Evolutionary conservation across 2,113 vertebrate species (phyloP).

Genomic region (Leuciscus idus): DNA sequence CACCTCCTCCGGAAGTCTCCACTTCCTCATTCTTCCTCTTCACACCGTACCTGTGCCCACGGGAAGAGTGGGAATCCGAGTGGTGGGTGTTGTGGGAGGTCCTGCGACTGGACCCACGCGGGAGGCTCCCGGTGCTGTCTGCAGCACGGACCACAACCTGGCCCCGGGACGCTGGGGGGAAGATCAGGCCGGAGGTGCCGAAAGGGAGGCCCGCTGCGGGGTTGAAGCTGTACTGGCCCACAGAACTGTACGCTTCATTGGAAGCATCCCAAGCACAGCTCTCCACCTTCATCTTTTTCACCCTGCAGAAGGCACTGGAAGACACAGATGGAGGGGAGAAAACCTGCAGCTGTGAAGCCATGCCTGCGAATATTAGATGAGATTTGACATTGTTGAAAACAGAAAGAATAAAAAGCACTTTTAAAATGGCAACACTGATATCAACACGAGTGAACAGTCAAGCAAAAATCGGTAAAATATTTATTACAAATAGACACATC

Average conservation of each 20-base stretch:
- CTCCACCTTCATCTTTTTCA: conserved; percentile 99
- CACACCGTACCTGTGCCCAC: conserved; percentile 88
- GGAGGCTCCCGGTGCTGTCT: conserved; percentile 88
- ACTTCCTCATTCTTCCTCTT: conserved; percentile 95
- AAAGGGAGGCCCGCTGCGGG: conserved; percentile 78
- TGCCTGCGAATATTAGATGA: conserved; percentile 74
- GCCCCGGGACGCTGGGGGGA: conserved; percentile 84
- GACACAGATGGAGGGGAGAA: conserved; percentile 96
- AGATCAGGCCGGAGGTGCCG: conserved; percentile 87
- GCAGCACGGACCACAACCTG: conserved; percentile 94
- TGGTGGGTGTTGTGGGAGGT: conserved; percentile 78
- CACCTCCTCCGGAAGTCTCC: conserved; percentile 66
- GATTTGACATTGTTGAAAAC: neutral
- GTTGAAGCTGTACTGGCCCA: conserved; percentile 87
- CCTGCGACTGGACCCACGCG: conserved; percentile 83
- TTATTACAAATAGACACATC: too few relatives aligned
- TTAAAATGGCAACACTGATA: neutral
- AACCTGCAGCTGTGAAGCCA: conserved; percentile 98
- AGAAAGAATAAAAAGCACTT: neutral
- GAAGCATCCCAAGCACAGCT: conserved; percentile 93
- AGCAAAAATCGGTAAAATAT: too few relatives aligned
- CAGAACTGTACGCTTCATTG: conserved; percentile 80
- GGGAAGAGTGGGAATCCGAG: conserved; percentile 73
- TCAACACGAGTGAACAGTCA: too few relatives aligned
- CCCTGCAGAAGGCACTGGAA: conserved; percentile 98